phyloP scores from a whole-genome alignment of 2,888 invertebrate species.

The Hirtodrosophila trivittata region DNA sequence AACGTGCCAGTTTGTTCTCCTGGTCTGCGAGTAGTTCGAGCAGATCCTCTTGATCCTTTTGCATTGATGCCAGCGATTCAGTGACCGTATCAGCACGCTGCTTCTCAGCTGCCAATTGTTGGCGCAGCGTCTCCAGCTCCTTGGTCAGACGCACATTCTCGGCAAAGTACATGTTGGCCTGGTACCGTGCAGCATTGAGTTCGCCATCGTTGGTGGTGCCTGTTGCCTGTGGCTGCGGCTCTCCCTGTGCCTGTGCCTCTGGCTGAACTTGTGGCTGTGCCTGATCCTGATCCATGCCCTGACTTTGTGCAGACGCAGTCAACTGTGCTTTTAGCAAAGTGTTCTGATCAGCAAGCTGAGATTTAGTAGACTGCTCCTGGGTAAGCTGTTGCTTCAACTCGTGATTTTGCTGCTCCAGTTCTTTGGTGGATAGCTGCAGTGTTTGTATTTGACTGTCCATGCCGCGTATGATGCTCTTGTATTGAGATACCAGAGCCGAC shows the following conservation, averaged over 20 bases:
- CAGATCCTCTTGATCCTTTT: constrained; percentile 96
- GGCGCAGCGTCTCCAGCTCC: constrained; percentile 77
- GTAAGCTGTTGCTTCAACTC: constrained; percentile 85
- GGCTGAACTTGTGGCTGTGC: background rate
- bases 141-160: constrained; percentile 82
- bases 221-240: too few species aligned
- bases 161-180: constrained; percentile 79
- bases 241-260: too few species aligned
- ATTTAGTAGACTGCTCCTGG: constrained; percentile 89
- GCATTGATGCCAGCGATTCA: constrained; percentile 87
- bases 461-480: constrained; percentile 95
- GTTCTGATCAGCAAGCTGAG: constrained; percentile 93
- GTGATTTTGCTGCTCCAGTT: constrained; percentile 70
- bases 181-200: constrained; percentile 72
- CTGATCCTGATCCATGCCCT: background rate
- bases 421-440: constrained; percentile 74
- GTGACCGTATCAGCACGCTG: constrained; percentile 67
- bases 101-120: constrained; percentile 69
- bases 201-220: constrained; percentile 51
- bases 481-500: constrained; percentile 86
- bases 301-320: constrained; percentile 81
- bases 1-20: constrained; percentile 88
- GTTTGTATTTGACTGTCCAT: constrained; percentile 89
- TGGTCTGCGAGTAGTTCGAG: constrained; percentile 95
- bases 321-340: constrained; percentile 91